Base-by-base conservation (phyloP, 2,888 invertebrate species). In the Mythimna albipuncta region DNA sequence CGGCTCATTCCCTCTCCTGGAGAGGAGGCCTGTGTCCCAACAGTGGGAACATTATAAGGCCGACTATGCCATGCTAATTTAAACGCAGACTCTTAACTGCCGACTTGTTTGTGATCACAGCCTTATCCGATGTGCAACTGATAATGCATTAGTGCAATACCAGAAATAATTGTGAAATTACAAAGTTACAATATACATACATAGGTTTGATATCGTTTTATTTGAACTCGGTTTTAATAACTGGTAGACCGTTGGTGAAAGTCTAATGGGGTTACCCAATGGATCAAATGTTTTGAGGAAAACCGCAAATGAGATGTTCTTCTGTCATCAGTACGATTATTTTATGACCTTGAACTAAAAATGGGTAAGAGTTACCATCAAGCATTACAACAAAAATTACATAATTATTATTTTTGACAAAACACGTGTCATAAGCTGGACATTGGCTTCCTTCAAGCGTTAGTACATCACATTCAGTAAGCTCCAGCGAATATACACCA, bases 71-170 rank as follows among this genome's bases (percentile, higher is more conserved):
- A 26, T 26, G 38, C 47, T 47, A 16, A 47, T 16, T 47, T 5
- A 2, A 32, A 57, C 26, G 13, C 55, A 13, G 13, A 38, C 38
- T 41, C 4, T 0, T 13, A 41, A 0, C 2, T 21, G 21, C 41
- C 7, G 2, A 61, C 3, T 41, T 2, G 3, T 26, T 21, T 32
- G 65, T 75, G 66, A 50, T 16, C 72, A 62, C 52, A 59, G 50
- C 69, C 41, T 73, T 67, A 69, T 38, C 9, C 0, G 72, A 83
- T 80, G 81, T 80, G 81, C 62, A 81, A 83, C 59, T 72, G 84
- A 79, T 81, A 81, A 63, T 75, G 59, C 64, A 75, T 63, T 57
- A 70, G 44, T 72, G 75, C 67, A 83, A 80, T 72, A 83, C 63
- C 69, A 83, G 76, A 63, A 59, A 70, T 71, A 66, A 64, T 82